Conservation (phyloP, 2,797 vertebrate genomes). For the Sebastes alutus region DNA sequence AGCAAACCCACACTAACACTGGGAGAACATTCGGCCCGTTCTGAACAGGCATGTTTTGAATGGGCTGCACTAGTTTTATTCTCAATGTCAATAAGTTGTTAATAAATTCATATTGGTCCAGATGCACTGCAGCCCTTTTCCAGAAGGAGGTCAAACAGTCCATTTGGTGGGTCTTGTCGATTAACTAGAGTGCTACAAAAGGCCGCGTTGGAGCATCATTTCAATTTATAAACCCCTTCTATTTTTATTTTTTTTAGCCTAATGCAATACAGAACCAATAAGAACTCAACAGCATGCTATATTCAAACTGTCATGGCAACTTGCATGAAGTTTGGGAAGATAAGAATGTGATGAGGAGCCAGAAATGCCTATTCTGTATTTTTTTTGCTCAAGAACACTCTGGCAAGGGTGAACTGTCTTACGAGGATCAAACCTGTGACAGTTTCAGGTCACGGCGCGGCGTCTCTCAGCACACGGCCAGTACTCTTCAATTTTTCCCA, state of each 20-base stretch:
- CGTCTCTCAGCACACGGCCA: background rate
- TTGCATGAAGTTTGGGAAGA: background rate
- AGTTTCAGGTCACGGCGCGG: constrained; percentile 20
- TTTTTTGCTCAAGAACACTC: background rate
- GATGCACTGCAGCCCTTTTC: background rate
- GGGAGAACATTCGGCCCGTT: too few relatives aligned
- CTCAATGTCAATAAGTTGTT: background rate
- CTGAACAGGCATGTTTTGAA: too few relatives aligned
- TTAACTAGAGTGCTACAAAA: background rate
- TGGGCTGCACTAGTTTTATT: background rate
- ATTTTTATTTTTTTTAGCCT: background rate
- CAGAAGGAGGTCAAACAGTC: background rate
- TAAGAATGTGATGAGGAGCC: background rate
- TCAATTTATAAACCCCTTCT: background rate
- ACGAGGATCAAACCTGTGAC: constrained; percentile 15
- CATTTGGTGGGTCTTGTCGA: background rate
- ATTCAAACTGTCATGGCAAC: background rate
- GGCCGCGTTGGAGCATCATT: background rate
- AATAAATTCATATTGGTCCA: background rate
- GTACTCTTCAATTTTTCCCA: constrained; percentile 10
- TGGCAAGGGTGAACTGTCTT: background rate
- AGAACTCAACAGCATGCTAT: background rate
- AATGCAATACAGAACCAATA: background rate
- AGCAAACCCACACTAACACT: too few relatives aligned
- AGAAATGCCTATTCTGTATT: background rate